Evolutionary conservation across 2,797 vertebrate species (phyloP).

Genomic region (Phataginus tricuspis): DNA sequence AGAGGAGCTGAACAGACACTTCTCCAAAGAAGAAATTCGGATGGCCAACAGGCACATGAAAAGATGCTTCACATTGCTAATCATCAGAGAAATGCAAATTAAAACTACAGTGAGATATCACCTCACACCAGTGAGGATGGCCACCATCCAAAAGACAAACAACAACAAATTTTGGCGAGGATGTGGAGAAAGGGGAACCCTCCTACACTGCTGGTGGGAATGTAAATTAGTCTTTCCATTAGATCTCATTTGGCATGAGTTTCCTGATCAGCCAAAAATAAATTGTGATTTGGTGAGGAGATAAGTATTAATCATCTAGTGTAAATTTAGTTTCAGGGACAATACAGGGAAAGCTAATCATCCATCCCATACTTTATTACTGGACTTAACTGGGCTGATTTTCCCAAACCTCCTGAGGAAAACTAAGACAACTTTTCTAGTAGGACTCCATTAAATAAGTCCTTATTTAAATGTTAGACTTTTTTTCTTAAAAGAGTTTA

Average conservation of each 20-base stretch:
- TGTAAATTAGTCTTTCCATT: neutral
- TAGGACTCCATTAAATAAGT: neutral
- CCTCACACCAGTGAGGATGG: no score
- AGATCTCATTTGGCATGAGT: neutral
- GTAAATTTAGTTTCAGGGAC: conserved; percentile 1
- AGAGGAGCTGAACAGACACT: no score
- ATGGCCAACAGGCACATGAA: no score
- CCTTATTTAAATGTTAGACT: neutral
- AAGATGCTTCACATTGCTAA: no score
- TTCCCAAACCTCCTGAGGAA: neutral
- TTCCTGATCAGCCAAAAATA: neutral
- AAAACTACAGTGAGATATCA: no score
- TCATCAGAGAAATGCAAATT: no score
- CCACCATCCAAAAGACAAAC: no score
- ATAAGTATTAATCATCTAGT: neutral
- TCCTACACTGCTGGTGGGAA: no score
- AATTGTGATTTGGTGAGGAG: neutral
- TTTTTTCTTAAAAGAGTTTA: neutral
- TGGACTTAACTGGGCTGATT: neutral
- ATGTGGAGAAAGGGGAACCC: no score
- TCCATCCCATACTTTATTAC: neutral
- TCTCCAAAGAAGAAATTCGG: no score
- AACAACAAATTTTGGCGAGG: no score
- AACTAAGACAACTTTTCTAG: neutral
- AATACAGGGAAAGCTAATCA: neutral